phyloP scores from a whole-genome alignment of 1,140 invertebrate species.

The Drosophila orena region DNA sequence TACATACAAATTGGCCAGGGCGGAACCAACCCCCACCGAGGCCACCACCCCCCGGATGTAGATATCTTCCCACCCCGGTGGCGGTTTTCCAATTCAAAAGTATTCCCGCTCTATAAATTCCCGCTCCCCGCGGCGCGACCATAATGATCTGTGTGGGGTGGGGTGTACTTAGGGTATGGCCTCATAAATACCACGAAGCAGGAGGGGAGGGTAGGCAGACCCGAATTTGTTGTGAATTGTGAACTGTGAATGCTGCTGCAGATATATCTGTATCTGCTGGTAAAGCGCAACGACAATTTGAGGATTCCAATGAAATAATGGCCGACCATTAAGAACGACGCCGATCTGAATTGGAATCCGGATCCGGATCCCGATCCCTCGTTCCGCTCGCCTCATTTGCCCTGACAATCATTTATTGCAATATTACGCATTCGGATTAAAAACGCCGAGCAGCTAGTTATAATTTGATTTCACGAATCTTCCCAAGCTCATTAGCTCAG shows the following conservation, averaged over 20 bases:
- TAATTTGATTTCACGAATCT: conserved; percentile 34
- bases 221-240: conserved; percentile 34
- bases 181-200: conserved; percentile 32
- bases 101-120: conserved; percentile 37
- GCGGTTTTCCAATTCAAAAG: conserved; percentile 20
- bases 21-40: conserved; percentile 50
- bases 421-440: conserved; percentile 21
- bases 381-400: conserved; percentile 23
- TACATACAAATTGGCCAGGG: conserved; percentile 69
- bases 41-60: conserved; percentile 29
- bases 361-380: conserved; percentile 3
- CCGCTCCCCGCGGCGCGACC: conserved; percentile 40
- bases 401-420: conserved; percentile 29
- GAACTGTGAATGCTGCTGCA: conserved; percentile 12
- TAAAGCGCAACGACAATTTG: conserved; percentile 51
- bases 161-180: conserved; percentile 29
- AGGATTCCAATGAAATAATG: conserved; percentile 72
- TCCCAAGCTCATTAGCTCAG: background rate
- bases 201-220: conserved; percentile 23
- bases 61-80: conserved; percentile 12
- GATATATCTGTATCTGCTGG: conserved; percentile 26
- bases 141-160: conserved; percentile 53
- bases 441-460: conserved; percentile 26
- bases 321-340: conserved; percentile 66
- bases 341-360: background rate